Conservation (phyloP, 92 coral and sea anemone species). For the Virgularia gustaviana region DNA sequence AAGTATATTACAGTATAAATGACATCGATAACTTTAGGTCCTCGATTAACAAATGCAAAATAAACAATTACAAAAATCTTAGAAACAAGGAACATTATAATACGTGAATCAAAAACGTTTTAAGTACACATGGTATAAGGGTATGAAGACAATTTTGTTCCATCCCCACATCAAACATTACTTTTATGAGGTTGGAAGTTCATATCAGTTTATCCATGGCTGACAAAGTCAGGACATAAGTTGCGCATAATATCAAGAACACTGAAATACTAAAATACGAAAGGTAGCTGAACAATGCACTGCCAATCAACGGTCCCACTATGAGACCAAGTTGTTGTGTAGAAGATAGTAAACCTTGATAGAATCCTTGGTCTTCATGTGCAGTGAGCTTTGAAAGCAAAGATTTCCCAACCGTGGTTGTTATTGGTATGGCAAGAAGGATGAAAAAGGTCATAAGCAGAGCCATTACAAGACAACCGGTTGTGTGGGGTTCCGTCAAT, state of each 20-base stretch:
- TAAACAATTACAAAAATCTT: too few relatives aligned
- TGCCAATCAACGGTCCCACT: constrained; percentile 8
- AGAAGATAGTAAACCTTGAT: constrained; percentile 9
- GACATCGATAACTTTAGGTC: too few relatives aligned
- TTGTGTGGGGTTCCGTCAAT: background rate
- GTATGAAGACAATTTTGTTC: too few relatives aligned
- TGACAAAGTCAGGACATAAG: background rate
- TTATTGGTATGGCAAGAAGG: constrained; percentile 10
- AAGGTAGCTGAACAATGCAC: constrained; percentile 9
- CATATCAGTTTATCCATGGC: constrained; percentile 8
- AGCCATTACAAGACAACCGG: background rate
- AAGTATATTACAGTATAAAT: too few relatives aligned
- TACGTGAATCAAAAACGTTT: too few relatives aligned
- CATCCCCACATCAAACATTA: too few relatives aligned
- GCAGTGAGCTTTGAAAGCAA: constrained; percentile 7
- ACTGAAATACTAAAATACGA: background rate
- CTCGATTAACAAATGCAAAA: too few relatives aligned
- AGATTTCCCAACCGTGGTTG: constrained; percentile 20
- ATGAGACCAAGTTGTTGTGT: constrained; percentile 18
- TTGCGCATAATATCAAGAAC: background rate
- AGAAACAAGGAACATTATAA: too few relatives aligned
- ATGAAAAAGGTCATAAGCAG: constrained; percentile 8
- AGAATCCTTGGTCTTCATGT: constrained; percentile 15
- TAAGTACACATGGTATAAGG: too few relatives aligned
- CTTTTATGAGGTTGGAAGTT: too few relatives aligned